These are phyloP conservation scores for Phyllotis vaccarum DNA, from an alignment of 2,797 vertebrate species.

Conservation along the genomic window DNA sequence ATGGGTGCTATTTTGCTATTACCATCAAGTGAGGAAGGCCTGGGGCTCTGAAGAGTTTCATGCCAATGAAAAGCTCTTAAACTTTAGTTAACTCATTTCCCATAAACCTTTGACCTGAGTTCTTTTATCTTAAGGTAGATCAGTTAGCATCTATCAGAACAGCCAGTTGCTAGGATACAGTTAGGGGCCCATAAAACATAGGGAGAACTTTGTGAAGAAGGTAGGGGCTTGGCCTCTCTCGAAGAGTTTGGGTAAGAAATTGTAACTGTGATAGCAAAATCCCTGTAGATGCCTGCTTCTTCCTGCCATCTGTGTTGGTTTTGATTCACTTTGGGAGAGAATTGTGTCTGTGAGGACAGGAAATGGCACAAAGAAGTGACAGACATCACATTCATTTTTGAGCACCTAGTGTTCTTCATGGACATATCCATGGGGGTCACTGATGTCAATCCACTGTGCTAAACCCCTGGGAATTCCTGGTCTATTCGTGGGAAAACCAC, in stretches of 20 bases:
- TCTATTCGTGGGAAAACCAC: not conserved
- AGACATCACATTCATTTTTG: not conserved
- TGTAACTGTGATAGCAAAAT: not conserved
- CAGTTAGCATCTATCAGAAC: not conserved
- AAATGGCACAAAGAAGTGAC: not conserved
- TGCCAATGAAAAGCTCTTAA: not conserved
- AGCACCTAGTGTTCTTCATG: too few relatives aligned
- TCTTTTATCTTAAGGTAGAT: slow-evolving; percentile 3
- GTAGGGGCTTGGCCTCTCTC: not conserved
- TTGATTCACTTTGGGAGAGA: not conserved
- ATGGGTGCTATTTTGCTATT: not conserved
- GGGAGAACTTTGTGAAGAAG: not conserved
- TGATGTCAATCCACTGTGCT: not conserved
- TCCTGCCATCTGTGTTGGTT: not conserved
- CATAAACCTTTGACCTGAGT: not conserved
- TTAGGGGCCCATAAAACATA: not conserved
- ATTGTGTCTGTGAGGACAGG: not conserved
- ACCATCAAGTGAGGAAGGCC: not conserved
- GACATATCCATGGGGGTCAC: not conserved
- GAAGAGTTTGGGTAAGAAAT: not conserved
- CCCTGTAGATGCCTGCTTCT: not conserved
- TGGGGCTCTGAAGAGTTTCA: not conserved
- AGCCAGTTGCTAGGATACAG: not conserved
- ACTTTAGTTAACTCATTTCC: not conserved
- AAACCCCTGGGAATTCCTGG: not conserved